Percentiles rank a stretch among this genome's conserved stretches.
Conservation (phyloP, 1,140 invertebrate genomes). For the Propsilocerus akamusi region DNA sequence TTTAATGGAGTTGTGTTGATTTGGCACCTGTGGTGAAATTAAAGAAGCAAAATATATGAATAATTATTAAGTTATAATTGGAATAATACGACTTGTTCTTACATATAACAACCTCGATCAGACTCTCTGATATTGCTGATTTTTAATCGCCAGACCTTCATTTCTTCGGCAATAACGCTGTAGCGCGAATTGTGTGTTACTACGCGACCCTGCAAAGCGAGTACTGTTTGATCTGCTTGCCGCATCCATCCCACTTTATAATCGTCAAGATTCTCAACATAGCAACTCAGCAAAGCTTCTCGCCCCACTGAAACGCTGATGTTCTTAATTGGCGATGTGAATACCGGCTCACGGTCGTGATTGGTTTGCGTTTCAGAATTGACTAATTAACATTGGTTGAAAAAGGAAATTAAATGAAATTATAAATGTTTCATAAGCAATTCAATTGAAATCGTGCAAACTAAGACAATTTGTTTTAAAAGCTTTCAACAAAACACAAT, state of each 20-base stretch:
- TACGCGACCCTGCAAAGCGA: constrained; percentile 62
- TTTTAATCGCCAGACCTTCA: constrained; percentile 47
- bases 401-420: too few species aligned
- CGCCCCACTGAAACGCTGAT: constrained; percentile 54
- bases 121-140: constrained; percentile 42
- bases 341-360: constrained; percentile 31
- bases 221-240: constrained; percentile 63
- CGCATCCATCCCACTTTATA: constrained; percentile 74
- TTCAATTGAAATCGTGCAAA: too few species aligned
- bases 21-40: constrained; percentile 44
- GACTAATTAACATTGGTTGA: too few species aligned
- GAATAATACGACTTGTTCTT: not conserved
- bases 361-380: not conserved
- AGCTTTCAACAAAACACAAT: not conserved
- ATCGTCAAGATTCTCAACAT: constrained; percentile 49
- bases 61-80: not conserved
- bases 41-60: not conserved
- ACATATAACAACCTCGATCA: constrained; percentile 31
- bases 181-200: constrained; percentile 68
- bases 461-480: not conserved
- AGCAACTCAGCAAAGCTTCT: constrained; percentile 53
- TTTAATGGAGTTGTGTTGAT: constrained; percentile 57
- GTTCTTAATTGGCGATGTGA: constrained; percentile 50
- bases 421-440: too few species aligned
- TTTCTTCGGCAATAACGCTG: constrained; percentile 47